Percentiles rank a stretch among this genome's conserved stretches.
phyloP scores from a whole-genome alignment of 2,888 invertebrate genomes.

The Aethes cnicana region DNA sequence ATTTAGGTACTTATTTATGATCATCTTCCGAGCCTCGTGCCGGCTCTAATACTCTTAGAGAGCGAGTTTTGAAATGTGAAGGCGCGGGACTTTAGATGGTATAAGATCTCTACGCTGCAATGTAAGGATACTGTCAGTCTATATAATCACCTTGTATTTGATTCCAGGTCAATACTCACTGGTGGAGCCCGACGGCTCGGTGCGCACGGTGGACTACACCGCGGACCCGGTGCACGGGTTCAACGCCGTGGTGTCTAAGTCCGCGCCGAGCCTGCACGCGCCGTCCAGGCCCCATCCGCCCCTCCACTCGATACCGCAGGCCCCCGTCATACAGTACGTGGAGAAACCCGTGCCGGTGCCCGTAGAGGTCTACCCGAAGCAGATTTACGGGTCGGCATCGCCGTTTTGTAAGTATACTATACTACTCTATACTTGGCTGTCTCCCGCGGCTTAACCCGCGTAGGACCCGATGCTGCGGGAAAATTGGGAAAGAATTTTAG shows the following conservation, averaged over 20 bases:
- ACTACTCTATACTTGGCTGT: no score
- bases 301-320: conserved; percentile 3
- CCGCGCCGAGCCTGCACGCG: conserved; percentile 74
- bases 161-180: conserved; percentile 77
- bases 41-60: no score
- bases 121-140: conserved; percentile 15
- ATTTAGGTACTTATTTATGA: no score
- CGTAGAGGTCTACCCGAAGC: conserved; percentile 51
- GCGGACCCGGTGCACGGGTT: conserved; percentile 83
- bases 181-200: conserved; percentile 78
- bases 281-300: conserved; percentile 49
- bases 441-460: no score
- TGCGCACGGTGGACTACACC: conserved; percentile 81
- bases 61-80: no score
- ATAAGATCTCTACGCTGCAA: no score
- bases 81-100: no score
- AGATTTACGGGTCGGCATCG: conserved; percentile 46
- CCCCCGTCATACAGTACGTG: conserved; percentile 14
- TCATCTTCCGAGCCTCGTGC: no score
- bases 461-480: no score
- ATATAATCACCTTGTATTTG: neutral
- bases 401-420: conserved; percentile 50
- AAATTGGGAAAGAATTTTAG: no score
- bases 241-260: conserved; percentile 81
- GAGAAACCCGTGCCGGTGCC: conserved; percentile 47